Evolutionary conservation across 2,888 invertebrate species (phyloP), one percentile per base, ranked within the genome.

Genomic region (Thalpophila matura): DNA sequence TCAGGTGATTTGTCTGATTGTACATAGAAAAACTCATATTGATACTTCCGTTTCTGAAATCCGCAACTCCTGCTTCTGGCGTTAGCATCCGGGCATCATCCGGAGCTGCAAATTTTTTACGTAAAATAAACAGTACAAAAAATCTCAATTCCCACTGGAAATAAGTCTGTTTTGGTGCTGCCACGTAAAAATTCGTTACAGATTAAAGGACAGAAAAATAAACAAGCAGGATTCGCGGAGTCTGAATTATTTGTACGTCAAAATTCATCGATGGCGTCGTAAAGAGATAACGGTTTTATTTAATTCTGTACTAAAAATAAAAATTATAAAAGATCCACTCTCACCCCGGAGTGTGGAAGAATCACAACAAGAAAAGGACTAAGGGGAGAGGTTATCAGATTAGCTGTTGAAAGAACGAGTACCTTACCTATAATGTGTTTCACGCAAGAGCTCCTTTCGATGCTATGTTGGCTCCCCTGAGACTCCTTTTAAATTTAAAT

Each of bases 151-250:
- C 55, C 20, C 40, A 7, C 38, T 35, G 35, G 37, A 73, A 49
- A 67, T 55, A 72, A 72, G 63, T 76, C 62, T 58, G 26, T 63
- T 61, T 77, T 27, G 22, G 50, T 56, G 61, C 20, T 53, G 38
- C 55, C 47, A 63, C 51, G 49, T 58, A 45, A 72, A 74, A 74
- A 67, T 72, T 77, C 57, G 53, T 74, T 50, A 68, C 26, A 77
- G 68, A 73, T 74, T 77, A 77, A 73, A 68, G 59, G 64, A 42
- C 68, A 64, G 74, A 73, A 73, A 74, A 67, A 77, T 74, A 74
- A 77, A 74, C 74, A 59, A 73, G 68, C 31, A 18, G 10, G 38
- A 54, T 40, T 57, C 53, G 16, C 12, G 38, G 35, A 55, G 56
- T 63, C 51, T 47, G 59, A 74, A 77, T 74, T 68, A 64, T 77